These are phyloP conservation scores for Hypanus sabinus DNA, from an alignment of 2,113 vertebrate genomes.

Conservation along the genomic window DNA sequence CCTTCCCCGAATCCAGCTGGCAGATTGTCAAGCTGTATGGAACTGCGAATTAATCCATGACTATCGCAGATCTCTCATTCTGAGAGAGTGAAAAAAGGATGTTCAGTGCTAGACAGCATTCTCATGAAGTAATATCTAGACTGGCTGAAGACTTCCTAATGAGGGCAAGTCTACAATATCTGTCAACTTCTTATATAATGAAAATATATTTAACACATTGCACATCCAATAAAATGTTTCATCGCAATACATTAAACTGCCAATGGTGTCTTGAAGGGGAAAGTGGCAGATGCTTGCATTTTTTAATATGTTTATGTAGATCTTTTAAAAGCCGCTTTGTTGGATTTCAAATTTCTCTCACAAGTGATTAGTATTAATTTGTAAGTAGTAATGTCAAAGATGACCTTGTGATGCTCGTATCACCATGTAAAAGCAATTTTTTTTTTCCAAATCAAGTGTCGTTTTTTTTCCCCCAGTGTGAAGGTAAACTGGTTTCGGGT, in stretches of 20 bases:
- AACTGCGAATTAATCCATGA: too few relatives aligned
- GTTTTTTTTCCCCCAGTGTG: neutral
- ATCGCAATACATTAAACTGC: neutral
- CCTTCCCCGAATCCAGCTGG: too few relatives aligned
- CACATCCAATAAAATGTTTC: neutral
- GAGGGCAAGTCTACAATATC: too few relatives aligned
- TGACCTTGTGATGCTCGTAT: neutral
- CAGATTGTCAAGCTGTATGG: too few relatives aligned
- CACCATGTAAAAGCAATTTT: neutral
- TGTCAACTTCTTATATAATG: too few relatives aligned
- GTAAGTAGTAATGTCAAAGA: neutral
- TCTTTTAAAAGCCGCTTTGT: neutral
- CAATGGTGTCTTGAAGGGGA: neutral
- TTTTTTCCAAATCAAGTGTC: neutral
- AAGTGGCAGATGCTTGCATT: neutral
- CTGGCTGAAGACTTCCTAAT: too few relatives aligned
- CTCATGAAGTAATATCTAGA: too few relatives aligned
- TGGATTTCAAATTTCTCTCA: neutral
- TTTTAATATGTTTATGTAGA: neutral
- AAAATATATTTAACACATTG: too few relatives aligned
- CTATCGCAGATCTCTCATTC: too few relatives aligned
- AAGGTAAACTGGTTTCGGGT: neutral
- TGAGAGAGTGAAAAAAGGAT: too few relatives aligned
- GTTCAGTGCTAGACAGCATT: too few relatives aligned
- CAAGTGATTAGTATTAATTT: neutral